Evolutionary conservation across 2,888 invertebrate genomes (phyloP).

Genomic region (Drosophila subsilvestris): DNA sequence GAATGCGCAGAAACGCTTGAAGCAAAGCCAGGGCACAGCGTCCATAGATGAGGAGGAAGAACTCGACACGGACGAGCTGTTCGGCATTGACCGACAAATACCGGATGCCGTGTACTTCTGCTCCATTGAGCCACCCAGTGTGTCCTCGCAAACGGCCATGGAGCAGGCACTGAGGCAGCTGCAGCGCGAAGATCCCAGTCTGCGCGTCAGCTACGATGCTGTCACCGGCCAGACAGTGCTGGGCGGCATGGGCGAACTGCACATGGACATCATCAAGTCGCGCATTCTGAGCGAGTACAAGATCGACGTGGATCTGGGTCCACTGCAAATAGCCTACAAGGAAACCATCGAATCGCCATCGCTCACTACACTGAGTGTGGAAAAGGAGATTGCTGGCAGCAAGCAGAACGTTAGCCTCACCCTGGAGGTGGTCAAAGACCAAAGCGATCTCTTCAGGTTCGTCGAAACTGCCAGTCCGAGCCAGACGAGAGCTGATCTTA

Average conservation of each 20-base stretch:
- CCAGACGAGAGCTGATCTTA: neutral
- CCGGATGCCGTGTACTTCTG: constrained; percentile 99
- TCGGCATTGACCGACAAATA: constrained; percentile 87
- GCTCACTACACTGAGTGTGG: constrained; percentile 68
- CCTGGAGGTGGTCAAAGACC: constrained; percentile 82
- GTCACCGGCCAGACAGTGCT: constrained; percentile 95
- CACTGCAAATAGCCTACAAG: constrained; percentile 95
- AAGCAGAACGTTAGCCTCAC: constrained; percentile 82
- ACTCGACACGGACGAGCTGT: constrained; percentile 68
- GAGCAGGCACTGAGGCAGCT: constrained; percentile 92
- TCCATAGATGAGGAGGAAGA: constrained; percentile 73
- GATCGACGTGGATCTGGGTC: constrained; percentile 95
- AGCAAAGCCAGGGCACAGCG: constrained; percentile 46
- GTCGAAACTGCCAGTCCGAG: accelerated
- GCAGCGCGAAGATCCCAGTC: constrained; percentile 95
- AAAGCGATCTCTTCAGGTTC: constrained; percentile 85
- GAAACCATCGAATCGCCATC: constrained; percentile 87
- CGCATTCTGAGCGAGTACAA: constrained; percentile 94
- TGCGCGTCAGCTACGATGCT: constrained; percentile 89
- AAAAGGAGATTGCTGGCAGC: constrained; percentile 83
- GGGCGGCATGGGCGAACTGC: constrained; percentile 98
- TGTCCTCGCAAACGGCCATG: constrained; percentile 89
- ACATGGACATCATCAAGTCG: constrained; percentile 96
- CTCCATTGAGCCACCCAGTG: constrained; percentile 95
- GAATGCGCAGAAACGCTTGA: constrained; percentile 85